Evolutionary conservation across 2,113 vertebrate species (phyloP).

Genomic region (Forbesichthys papilliferus): DNA sequence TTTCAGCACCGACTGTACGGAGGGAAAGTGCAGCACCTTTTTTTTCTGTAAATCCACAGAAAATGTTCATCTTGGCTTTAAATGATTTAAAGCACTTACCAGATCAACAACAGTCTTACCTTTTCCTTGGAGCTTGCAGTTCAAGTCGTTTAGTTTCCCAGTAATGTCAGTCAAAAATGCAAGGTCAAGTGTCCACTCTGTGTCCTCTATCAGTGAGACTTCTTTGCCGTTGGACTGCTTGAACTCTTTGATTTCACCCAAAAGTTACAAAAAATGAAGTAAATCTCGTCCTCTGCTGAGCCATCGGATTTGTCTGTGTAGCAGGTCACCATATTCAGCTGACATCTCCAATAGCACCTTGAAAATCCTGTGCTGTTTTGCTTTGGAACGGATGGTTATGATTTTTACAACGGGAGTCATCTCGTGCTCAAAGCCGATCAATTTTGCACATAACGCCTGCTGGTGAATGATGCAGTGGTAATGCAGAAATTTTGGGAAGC

Average conservation of each 20-base stretch:
- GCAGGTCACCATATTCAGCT: conserved; percentile 45
- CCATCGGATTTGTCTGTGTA: conserved; percentile 38
- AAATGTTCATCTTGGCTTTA: conserved; percentile 27
- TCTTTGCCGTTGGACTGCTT: conserved; percentile 34
- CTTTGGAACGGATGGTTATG: conserved; percentile 40
- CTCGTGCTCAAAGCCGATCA: conserved; percentile 25
- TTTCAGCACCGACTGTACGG: too few species aligned
- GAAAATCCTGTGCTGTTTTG: conserved; percentile 18
- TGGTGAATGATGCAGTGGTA: conserved; percentile 45
- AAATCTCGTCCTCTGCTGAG: conserved; percentile 33
- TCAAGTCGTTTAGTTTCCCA: conserved; percentile 41
- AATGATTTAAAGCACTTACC: conserved; percentile 2
- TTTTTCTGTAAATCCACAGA: conserved; percentile 16
- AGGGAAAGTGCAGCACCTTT: too few species aligned
- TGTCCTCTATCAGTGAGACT: conserved; percentile 18
- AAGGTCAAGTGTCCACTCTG: conserved; percentile 41
- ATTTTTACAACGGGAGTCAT: conserved; percentile 41
- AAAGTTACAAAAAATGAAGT: conserved; percentile 32
- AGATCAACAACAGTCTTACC: too few species aligned
- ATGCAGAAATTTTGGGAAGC: conserved; percentile 31
- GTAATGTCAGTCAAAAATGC: conserved; percentile 43
- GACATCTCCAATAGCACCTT: conserved; percentile 30
- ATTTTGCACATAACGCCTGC: conserved; percentile 41
- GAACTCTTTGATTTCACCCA: conserved; percentile 42
- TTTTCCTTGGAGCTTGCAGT: background rate